Base-by-base conservation (phyloP, 53 echinoderm and acorn worm species). In the Paracentrotus lividus region DNA sequence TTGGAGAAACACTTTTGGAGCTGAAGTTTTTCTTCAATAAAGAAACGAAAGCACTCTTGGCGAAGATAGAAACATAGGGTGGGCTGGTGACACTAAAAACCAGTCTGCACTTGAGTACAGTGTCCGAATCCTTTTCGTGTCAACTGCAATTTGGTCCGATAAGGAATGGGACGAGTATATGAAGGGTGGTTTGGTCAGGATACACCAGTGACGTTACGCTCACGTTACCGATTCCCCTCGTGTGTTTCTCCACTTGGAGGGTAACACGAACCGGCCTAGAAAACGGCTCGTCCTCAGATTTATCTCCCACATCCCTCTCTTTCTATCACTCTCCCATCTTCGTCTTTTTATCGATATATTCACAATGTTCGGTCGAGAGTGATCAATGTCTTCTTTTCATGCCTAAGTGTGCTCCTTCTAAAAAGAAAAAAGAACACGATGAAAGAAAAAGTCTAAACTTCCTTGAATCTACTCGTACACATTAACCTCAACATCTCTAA, bases 11-110 rank as follows among this genome's bases (percentile, higher is more conserved):
- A 54, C 90, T 42, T 42, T n/a, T 42, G 66, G 26, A 24, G 40
- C 66, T 40, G 90, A 90, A 90, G 90, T 64, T 90, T 65, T 90
- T 65, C 90, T 90, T 90, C 66, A 61, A 90, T 90, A 90, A 61
- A 61, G 64, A 90, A 90, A 90, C 90, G 90, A 67, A 90, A 90
- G 14, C 90, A 90, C 90, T 90, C 64, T 61, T 90, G 90, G 42
- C 1, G 40, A 42, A 90, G 88, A 49, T 65, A 90, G 61, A 90
- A 72, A 90, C 61, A 90, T 40, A 90, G 90, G 61, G 90, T 51
- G 42, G 90, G 61, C 43, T 65, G 44, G 45, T 89, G 89, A 64
- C 89, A 65, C 45, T 24, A 27, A 42, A 49, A 65, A 65, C 90
- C 90, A n/a, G 66, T 20, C 90, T 18, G 90, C 90, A 66, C 90